Evolutionary conservation across 2,113 vertebrate genomes (phyloP), one percentile per base, ranked within the genome.

Genomic region (Procavia capensis): DNA sequence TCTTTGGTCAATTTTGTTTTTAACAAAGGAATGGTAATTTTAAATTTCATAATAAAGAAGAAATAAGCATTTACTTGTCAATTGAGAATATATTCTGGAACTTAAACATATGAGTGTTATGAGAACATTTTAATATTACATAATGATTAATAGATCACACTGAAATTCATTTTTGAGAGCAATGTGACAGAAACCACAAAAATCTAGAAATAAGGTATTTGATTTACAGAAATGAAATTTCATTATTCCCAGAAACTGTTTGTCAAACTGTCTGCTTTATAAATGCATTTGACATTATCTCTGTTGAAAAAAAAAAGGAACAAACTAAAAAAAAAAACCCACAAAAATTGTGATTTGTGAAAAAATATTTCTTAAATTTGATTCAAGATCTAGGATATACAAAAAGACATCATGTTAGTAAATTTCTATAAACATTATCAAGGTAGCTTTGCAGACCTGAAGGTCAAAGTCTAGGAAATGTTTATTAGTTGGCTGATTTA

Each of bases 401-500:
- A 34, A 1, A 76, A 50, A 74, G 3, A 2, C 10, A 78, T 72
- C 3, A 81, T 43, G 41, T 43, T 57, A 85, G 61, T 45, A 88
- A 76, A 59, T 68, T 85, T 88, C 29, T 81, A 1, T 4, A 47
- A 19, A 1, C 2, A 17, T 63, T 74, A 57, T 43, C 19, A 84
- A 66, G 34, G 92, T 68, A 41, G 11, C 54, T 31, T 31, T 94
- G 11, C 4, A 59, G 24, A 84, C 72, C 2, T n/a, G 13, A 80
- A 92, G 84, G 14, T 27, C 29, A 83, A 39, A 61, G 9, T 31
- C 27, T 88, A n/a, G 45, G 8, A 39, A 94, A 94, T 24, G 0
- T 19, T 47, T 64, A 61, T 54, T 90, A 83, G 72, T 72, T 92
- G 80, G 20, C n/a, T 93, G 96, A 95, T 94, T 94, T 89, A 93